phyloP scores from a whole-genome alignment of 1,140 invertebrate genomes.

The Linepithema humile region DNA sequence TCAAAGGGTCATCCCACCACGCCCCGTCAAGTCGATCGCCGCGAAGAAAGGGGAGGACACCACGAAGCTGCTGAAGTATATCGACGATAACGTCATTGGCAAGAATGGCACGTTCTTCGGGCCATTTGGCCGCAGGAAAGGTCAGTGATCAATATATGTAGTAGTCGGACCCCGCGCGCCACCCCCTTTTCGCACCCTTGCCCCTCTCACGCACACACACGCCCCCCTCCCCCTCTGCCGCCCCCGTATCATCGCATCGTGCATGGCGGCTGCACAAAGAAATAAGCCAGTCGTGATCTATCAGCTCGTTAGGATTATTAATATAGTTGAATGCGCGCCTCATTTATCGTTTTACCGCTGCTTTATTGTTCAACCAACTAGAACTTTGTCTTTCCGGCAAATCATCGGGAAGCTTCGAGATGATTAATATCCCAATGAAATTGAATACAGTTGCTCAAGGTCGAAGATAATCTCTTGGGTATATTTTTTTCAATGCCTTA shows the following conservation, averaged over 20 bases:
- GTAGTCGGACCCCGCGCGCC: conserved; percentile 27
- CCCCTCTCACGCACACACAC: neutral
- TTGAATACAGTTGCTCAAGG: neutral
- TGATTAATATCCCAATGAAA: conserved; percentile 13
- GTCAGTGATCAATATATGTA: conserved; percentile 84
- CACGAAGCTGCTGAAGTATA: conserved; percentile 89
- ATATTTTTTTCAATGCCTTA: neutral
- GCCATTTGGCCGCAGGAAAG: conserved; percentile 92
- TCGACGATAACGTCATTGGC: conserved; percentile 92
- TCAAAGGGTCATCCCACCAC: conserved; percentile 68
- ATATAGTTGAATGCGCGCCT: conserved; percentile 1
- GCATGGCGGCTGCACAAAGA: conserved; percentile 26
- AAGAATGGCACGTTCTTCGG: conserved; percentile 91
- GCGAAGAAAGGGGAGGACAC: conserved; percentile 87
- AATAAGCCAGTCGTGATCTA: neutral
- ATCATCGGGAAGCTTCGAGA: neutral
- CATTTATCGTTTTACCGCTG: neutral
- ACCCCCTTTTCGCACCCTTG: neutral
- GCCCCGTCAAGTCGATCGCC: conserved; percentile 77
- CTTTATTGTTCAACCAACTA: neutral
- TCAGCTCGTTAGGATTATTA: conserved; percentile 40
- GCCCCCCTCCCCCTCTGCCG: too few relatives aligned
- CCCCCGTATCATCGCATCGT: too few relatives aligned
- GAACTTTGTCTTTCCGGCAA: neutral
- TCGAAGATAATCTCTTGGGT: neutral